Conservation (phyloP, 2,797 vertebrate genomes). For the Clarias fuscus region DNA sequence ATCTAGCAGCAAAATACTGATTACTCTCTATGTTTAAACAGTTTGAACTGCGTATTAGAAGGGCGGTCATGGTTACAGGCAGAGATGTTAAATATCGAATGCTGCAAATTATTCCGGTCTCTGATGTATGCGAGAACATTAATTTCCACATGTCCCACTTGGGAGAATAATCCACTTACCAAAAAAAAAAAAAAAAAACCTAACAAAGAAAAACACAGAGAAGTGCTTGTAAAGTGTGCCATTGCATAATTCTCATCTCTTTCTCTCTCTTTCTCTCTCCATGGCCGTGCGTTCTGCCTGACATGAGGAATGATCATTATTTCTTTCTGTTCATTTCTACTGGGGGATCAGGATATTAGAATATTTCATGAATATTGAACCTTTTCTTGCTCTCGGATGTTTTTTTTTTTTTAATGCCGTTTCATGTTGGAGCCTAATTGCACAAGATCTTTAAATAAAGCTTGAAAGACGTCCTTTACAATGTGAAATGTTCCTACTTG, state of each 20-base stretch:
- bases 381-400: slow-evolving; percentile 48
- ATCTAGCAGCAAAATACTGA: slow-evolving; percentile 69
- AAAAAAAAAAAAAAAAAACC: slow-evolving; percentile 15
- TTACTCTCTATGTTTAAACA: slow-evolving; percentile 67
- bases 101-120: slow-evolving; percentile 66
- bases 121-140: slow-evolving; percentile 53
- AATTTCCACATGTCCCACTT: slow-evolving; percentile 57
- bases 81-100: slow-evolving; percentile 64
- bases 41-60: slow-evolving; percentile 71
- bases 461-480: slow-evolving; percentile 44
- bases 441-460: slow-evolving; percentile 48
- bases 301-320: slow-evolving; percentile 60
- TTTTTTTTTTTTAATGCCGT: slow-evolving; percentile 45
- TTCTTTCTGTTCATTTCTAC: slow-evolving; percentile 49
- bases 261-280: slow-evolving; percentile 21
- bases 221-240: slow-evolving; percentile 51
- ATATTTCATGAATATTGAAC: slow-evolving; percentile 64
- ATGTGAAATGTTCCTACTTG: slow-evolving; percentile 53
- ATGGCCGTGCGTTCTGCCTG: slow-evolving; percentile 48
- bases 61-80: slow-evolving; percentile 59
- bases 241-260: slow-evolving; percentile 56
- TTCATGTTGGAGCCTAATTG: slow-evolving; percentile 58
- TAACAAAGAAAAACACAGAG: slow-evolving; percentile 40
- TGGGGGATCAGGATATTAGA: slow-evolving; percentile 56
- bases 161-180: slow-evolving; percentile 57